These are phyloP conservation scores for Megalonaias nervosa DNA, from an alignment of 1,140 invertebrate species.

Conservation along the genomic window DNA sequence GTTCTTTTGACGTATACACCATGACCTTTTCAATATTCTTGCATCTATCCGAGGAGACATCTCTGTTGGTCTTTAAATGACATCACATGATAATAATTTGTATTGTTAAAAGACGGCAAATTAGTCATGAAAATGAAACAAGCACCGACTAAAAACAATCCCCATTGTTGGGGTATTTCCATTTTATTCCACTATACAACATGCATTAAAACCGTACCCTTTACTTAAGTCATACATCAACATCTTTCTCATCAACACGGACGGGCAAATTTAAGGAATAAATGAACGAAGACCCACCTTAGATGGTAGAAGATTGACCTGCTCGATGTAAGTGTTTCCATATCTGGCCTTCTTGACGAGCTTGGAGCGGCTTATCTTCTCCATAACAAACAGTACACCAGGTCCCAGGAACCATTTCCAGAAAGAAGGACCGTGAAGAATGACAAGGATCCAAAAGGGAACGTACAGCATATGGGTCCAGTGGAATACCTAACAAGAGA, in stretches of 20 bases:
- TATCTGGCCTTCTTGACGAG: conserved; percentile 31
- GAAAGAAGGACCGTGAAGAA: conserved; percentile 93
- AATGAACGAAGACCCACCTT: conserved; percentile 31
- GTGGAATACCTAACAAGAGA: conserved; percentile 86
- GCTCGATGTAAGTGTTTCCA: conserved; percentile 46
- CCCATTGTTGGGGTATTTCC: too few relatives aligned
- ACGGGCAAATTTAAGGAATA: not conserved
- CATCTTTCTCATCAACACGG: not conserved
- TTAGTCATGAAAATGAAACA: too few relatives aligned
- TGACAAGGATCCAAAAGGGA: conserved; percentile 69
- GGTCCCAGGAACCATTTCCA: conserved; percentile 96
- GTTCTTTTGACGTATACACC: too few relatives aligned
- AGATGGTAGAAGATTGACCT: conserved; percentile 51
- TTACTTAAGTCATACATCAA: too few relatives aligned
- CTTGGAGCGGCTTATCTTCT: conserved; percentile 76
- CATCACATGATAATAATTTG: too few relatives aligned
- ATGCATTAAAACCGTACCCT: too few relatives aligned
- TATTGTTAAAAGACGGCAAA: too few relatives aligned
- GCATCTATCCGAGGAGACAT: too few relatives aligned
- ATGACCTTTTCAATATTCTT: too few relatives aligned
- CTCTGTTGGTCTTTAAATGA: too few relatives aligned
- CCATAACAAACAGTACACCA: conserved; percentile 84
- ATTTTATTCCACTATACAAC: too few relatives aligned
- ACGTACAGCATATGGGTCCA: conserved; percentile 95
- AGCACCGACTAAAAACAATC: too few relatives aligned